Evolutionary conservation across 2,113 vertebrate species (phyloP).

Genomic region (Daboia siamensis): DNA sequence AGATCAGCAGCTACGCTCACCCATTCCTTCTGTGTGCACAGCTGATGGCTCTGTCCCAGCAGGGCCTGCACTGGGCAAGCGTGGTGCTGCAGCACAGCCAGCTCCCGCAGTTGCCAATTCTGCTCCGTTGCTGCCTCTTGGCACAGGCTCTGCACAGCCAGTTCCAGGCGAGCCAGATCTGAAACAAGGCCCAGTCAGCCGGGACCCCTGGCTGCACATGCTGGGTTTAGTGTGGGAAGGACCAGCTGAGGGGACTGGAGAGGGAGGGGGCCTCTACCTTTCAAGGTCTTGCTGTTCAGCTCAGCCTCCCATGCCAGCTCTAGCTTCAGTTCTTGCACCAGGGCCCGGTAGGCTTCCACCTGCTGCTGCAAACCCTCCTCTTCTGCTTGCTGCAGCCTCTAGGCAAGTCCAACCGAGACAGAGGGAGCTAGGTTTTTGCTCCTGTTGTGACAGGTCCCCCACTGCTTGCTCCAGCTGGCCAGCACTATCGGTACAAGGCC

Average conservation of each 20-base stretch:
- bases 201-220: neutral
- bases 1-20: slow-evolving; percentile 26
- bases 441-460: neutral
- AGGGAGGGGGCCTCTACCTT: slow-evolving; percentile 42
- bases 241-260: neutral
- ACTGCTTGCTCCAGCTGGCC: neutral
- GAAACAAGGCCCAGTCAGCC: neutral
- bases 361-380: slow-evolving; percentile 59
- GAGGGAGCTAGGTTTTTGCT: neutral
- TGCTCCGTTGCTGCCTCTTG: slow-evolving; percentile 51
- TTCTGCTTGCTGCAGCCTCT: slow-evolving; percentile 65
- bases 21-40: slow-evolving; percentile 61
- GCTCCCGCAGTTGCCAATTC: slow-evolving; percentile 61
- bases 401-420: neutral
- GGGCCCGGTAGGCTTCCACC: slow-evolving; percentile 61
- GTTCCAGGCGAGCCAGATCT: slow-evolving; percentile 66
- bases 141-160: slow-evolving; percentile 55
- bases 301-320: slow-evolving; percentile 58
- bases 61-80: slow-evolving; percentile 61
- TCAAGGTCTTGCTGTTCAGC: slow-evolving; percentile 59
- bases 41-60: slow-evolving; percentile 56
- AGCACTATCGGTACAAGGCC: neutral
- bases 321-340: slow-evolving; percentile 58
- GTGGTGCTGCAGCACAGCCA: slow-evolving; percentile 44
- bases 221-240: neutral